phyloP scores from a whole-genome alignment of 2,888 invertebrate genomes.

The Itoplectis maculator region DNA sequence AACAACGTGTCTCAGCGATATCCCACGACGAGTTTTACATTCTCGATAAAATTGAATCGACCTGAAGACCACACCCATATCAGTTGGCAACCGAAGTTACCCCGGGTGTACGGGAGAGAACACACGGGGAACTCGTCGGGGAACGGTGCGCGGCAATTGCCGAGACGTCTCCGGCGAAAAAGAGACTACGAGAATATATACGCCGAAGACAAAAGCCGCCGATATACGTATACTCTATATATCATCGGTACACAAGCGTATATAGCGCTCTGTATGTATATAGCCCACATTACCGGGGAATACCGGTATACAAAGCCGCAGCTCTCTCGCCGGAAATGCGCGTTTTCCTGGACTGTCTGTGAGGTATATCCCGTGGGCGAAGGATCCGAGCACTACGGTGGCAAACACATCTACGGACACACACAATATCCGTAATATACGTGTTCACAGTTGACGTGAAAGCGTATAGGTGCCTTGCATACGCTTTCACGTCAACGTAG shows the following conservation, averaged over 20 bases:
- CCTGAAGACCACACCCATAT: constrained; percentile 47
- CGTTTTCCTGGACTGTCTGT: constrained; percentile 55
- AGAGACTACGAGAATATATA: constrained; percentile 28
- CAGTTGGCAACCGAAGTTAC: constrained; percentile 40
- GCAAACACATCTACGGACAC: background rate
- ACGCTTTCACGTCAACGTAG: constrained; percentile 3
- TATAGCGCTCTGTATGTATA: constrained; percentile 23
- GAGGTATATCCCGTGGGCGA: constrained; percentile 47
- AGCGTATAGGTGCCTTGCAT: background rate
- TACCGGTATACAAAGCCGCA: constrained; percentile 45
- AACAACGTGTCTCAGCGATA: constrained; percentile 15
- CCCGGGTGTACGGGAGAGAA: constrained; percentile 13
- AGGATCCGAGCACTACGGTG: constrained; percentile 22
- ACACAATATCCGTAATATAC: too few relatives aligned
- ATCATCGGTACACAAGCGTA: background rate
- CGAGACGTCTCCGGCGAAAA: constrained; percentile 17
- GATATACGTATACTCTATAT: constrained; percentile 14
- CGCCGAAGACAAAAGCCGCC: constrained; percentile 39
- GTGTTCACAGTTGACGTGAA: too few relatives aligned
- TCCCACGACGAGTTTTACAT: constrained; percentile 42
- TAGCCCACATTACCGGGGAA: constrained; percentile 46
- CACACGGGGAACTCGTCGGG: constrained; percentile 34
- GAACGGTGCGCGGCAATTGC: constrained; percentile 44
- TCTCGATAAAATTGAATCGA: constrained; percentile 49
- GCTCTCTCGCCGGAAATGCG: constrained; percentile 54